Conservation (phyloP, 2,797 vertebrate genomes). For the Pseudomugil gertrudae region DNA sequence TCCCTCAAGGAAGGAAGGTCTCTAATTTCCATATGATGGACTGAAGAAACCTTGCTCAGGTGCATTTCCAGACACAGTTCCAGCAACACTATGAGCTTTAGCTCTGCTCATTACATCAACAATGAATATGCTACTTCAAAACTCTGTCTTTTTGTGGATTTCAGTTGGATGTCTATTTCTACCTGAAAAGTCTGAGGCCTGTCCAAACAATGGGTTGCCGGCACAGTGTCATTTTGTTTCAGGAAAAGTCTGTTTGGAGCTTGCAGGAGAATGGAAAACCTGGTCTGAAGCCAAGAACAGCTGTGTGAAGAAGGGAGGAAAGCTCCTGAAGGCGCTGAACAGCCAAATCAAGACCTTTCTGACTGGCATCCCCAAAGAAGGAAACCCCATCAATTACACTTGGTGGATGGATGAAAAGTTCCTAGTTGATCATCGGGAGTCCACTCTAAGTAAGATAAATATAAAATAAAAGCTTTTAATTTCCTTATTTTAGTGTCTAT, state of each 20-base stretch:
- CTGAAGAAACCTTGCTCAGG: conserved; percentile 45
- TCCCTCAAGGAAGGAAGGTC: conserved; percentile 58
- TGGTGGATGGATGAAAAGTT: conserved; percentile 75
- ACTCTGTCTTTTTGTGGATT: conserved; percentile 67
- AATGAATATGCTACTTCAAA: conserved; percentile 60
- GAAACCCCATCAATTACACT: conserved; percentile 30
- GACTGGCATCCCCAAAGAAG: conserved; percentile 25
- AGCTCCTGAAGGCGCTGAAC: conserved; percentile 67
- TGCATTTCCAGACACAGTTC: conserved; percentile 24
- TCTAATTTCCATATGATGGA: conserved; percentile 74
- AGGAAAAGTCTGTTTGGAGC: conserved; percentile 66
- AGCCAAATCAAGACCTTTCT: conserved; percentile 54
- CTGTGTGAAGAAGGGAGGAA: conserved; percentile 69
- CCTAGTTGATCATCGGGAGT: conserved; percentile 9
- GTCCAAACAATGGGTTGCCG: neutral
- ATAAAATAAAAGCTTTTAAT: neutral
- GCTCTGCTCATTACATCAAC: conserved; percentile 28
- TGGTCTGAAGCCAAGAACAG: conserved; percentile 69
- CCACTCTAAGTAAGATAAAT: conserved; percentile 65
- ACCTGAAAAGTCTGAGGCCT: conserved; percentile 15
- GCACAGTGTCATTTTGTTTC: conserved; percentile 46
- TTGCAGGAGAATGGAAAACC: conserved; percentile 49
- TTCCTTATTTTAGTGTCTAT: neutral
- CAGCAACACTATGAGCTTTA: conserved; percentile 44
- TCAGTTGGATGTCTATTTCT: conserved; percentile 49